These are phyloP conservation scores for Drosophila kohkoa DNA, from an alignment of 1,140 invertebrate genomes.

Conservation along the genomic window DNA sequence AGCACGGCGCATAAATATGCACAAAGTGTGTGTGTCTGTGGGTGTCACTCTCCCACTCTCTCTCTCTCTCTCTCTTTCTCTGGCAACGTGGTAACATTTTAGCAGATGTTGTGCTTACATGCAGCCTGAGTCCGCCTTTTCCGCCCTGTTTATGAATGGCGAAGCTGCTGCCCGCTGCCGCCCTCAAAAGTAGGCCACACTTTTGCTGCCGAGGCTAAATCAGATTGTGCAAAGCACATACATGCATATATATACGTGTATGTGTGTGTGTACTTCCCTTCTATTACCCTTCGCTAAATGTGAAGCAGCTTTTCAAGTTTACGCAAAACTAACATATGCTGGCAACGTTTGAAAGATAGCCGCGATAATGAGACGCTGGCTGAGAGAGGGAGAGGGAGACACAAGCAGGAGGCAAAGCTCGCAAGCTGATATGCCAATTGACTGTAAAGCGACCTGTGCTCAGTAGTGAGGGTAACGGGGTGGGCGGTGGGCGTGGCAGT, in stretches of 20 bases:
- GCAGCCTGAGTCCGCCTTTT: constrained; percentile 27
- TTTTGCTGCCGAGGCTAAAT: constrained; percentile 56
- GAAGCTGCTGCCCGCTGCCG: not conserved
- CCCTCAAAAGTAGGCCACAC: constrained; percentile 71
- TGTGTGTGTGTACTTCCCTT: constrained; percentile 8
- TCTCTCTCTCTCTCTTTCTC: too few species aligned
- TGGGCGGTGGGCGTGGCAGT: not conserved
- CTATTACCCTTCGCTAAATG: constrained; percentile 23
- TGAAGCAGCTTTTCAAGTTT: constrained; percentile 74
- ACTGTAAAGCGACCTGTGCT: not conserved
- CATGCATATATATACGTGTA: not conserved
- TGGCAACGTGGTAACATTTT: constrained; percentile 64
- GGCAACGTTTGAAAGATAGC: constrained; percentile 72
- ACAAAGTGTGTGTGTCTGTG: constrained; percentile 37
- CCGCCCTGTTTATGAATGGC: constrained; percentile 29
- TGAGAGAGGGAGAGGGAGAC: not conserved
- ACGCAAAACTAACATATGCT: constrained; percentile 78
- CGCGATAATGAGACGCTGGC: constrained; percentile 63
- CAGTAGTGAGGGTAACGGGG: not conserved
- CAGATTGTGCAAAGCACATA: constrained; percentile 19
- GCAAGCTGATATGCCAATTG: constrained; percentile 25
- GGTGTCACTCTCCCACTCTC: not conserved
- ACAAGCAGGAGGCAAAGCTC: not conserved
- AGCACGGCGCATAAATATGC: constrained; percentile 64
- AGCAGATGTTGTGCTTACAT: constrained; percentile 74